These are phyloP conservation scores for Zootermopsis nevadensis DNA, from an alignment of 2,888 invertebrate genomes.

Conservation along the genomic window DNA sequence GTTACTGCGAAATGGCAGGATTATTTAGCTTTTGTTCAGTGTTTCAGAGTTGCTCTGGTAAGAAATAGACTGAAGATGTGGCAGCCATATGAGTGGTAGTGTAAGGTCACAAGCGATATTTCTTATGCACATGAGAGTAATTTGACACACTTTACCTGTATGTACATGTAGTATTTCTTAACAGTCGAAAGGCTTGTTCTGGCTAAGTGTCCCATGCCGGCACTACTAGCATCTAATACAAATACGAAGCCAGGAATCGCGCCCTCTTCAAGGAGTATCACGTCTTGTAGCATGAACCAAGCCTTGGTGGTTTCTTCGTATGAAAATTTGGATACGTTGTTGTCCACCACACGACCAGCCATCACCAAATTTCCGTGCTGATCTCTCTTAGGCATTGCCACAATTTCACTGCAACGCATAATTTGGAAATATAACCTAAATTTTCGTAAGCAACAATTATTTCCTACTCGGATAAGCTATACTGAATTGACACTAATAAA, in stretches of 20 bases:
- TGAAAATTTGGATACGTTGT: slow-evolving; percentile 53
- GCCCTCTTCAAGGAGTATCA: slow-evolving; percentile 43
- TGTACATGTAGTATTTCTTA: slow-evolving; percentile 55
- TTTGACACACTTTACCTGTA: slow-evolving; percentile 51
- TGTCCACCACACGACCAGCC: not conserved
- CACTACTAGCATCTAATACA: slow-evolving; percentile 54
- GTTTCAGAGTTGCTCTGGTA: too few species aligned
- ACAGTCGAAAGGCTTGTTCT: slow-evolving; percentile 53
- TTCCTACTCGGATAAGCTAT: too few species aligned
- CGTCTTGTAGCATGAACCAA: slow-evolving; percentile 51
- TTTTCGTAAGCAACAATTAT: too few species aligned
- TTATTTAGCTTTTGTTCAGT: too few species aligned
- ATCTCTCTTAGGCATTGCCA: slow-evolving; percentile 32
- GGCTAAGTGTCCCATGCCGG: slow-evolving; percentile 54
- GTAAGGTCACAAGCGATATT: too few species aligned
- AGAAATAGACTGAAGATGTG: too few species aligned
- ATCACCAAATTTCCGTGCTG: slow-evolving; percentile 23
- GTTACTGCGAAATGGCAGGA: too few species aligned
- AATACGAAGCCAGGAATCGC: slow-evolving; percentile 53
- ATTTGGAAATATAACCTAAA: too few species aligned
- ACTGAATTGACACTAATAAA: too few species aligned
- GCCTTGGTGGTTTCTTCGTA: slow-evolving; percentile 54
- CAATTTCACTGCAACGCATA: slow-evolving; percentile 16
- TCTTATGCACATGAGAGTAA: too few species aligned
- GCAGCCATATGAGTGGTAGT: too few species aligned